Percentiles rank a stretch among this genome's conserved stretches.
These are phyloP conservation scores for Tinamus major DNA, from an alignment of 2,797 vertebrate genomes.

Conservation along the genomic window DNA sequence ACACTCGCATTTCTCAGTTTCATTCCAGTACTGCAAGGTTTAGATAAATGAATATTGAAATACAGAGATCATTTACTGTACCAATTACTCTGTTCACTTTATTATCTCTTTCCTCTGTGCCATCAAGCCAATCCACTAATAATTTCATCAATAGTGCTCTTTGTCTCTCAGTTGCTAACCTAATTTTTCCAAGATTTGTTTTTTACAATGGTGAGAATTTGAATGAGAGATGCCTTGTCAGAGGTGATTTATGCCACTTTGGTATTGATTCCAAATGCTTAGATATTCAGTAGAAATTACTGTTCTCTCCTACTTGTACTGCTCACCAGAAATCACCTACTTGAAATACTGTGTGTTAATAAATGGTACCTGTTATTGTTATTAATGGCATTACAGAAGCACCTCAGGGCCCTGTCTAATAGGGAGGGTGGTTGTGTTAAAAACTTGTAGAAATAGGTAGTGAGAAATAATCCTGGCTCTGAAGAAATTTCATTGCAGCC, in stretches of 20 bases:
- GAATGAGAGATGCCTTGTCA: constrained; percentile 44
- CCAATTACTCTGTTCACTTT: constrained; percentile 4
- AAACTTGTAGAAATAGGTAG: not conserved
- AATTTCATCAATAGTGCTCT: constrained; percentile 44
- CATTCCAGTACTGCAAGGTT: not conserved
- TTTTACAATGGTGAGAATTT: constrained; percentile 57
- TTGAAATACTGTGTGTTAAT: not conserved
- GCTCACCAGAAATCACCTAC: constrained; percentile 43
- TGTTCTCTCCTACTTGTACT: constrained; percentile 45
- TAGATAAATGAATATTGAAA: not conserved
- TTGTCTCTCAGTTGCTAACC: not conserved
- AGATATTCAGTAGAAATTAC: constrained; percentile 45
- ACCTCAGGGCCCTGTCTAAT: not conserved
- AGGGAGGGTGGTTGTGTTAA: not conserved
- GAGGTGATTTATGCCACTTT: constrained; percentile 52
- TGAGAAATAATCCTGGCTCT: not conserved
- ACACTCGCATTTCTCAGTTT: not conserved
- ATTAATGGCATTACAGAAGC: not conserved
- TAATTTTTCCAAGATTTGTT: constrained; percentile 24
- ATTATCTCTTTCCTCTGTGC: constrained; percentile 8
- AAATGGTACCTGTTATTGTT: not conserved
- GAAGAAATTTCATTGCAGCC: not conserved
- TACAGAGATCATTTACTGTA: not conserved
- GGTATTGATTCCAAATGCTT: constrained; percentile 46
- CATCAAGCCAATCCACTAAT: constrained; percentile 2